Base-by-base conservation (phyloP, 2,888 invertebrate genomes). In the Hylaea fasciaria region DNA sequence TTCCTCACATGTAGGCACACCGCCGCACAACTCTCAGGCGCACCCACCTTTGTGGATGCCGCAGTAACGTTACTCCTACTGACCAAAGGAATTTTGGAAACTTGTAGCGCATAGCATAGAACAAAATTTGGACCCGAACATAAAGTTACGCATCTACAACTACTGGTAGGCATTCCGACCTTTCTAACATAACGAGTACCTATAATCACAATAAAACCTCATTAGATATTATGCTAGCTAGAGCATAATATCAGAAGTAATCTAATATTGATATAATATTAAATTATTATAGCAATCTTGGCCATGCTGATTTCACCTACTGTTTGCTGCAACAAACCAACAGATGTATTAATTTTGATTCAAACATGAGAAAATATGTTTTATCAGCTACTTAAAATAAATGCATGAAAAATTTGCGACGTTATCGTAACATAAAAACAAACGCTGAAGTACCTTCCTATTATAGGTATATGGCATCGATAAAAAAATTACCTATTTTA, bases 21-120 rank as follows among this genome's bases (percentile, higher is more conserved):
- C 80, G 80, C 83, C 83, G 83, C 81, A 62, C 74, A 71, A 73
- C 73, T 76, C 64, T 76, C 64, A 63, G 68, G 71, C 74, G 69
- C 73, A 69, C 63, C 65, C 58, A 63, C 65, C 11, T 40, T 41
- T 11, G 37, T 35, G 13, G 12, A 47, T 41, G 16, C 46, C 41
- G 41, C n/a, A n/a, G n/a, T 47, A 39, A 29, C 57, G n/a, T 48
- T 50, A 48, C 52, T 53, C 37, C 61, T 50, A 57, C 46, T 57
- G 40, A 56, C 52, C 43, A 51, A 43, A 49, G 9, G 48, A 59
- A 62, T 57, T 14, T 47, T 29, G n/a, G 37, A 67, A 64, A 60
- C 67, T 57, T 57, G 56, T 41, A 59, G 59, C 60, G 61, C 44
- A 53, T 58, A 57, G 57, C 62, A 58, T 61, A 58, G 64, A 71